phyloP scores from a whole-genome alignment of 2,113 vertebrate genomes.

The Myrmophylax atrothorax region DNA sequence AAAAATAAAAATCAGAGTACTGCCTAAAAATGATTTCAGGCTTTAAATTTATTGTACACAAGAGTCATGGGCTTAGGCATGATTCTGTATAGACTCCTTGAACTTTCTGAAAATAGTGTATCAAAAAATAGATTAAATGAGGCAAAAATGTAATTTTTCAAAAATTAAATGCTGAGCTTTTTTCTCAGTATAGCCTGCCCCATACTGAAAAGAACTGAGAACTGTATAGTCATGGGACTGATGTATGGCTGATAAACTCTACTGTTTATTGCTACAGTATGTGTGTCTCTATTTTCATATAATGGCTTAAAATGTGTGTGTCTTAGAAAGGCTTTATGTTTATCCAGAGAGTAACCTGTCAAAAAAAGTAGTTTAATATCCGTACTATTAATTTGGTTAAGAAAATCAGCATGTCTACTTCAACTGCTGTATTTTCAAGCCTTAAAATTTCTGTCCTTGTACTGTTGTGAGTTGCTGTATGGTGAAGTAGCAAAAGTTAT shows the following conservation, averaged over 20 bases:
- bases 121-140: neutral
- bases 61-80: neutral
- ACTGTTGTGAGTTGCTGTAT: neutral
- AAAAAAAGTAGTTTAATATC: neutral
- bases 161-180: neutral
- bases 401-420: neutral
- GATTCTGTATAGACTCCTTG: neutral
- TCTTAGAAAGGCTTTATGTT: neutral
- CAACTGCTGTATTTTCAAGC: neutral
- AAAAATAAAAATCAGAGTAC: neutral
- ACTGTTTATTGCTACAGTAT: neutral
- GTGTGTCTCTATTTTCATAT: neutral
- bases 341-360: neutral
- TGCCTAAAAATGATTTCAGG: neutral
- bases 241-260: neutral
- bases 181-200: neutral
- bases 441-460: neutral
- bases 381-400: neutral
- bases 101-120: neutral
- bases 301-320: neutral
- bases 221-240: neutral
- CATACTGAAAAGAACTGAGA: neutral
- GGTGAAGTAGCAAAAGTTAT: conserved; percentile 13
- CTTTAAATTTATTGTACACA: neutral
- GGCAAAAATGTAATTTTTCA: neutral